phyloP scores from a whole-genome alignment of 1,140 invertebrate genomes.

The Sesamia nonagrioides region DNA sequence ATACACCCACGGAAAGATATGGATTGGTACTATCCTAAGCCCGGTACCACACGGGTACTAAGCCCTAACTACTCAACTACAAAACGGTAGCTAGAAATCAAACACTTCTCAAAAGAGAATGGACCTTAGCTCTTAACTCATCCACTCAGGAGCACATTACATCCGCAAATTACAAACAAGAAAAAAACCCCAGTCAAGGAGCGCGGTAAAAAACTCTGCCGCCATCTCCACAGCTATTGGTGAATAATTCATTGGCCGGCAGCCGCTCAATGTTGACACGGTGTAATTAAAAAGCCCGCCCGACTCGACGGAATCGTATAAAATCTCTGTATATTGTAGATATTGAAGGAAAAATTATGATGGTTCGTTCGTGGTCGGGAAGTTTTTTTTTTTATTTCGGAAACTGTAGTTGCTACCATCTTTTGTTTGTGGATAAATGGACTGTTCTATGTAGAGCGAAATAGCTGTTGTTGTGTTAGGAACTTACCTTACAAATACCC shows the following conservation, averaged over 20 bases:
- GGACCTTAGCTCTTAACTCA: constrained; percentile 21
- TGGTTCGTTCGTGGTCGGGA: constrained; percentile 17
- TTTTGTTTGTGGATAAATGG: background rate
- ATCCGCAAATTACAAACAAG: constrained; percentile 50
- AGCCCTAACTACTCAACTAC: too few species aligned
- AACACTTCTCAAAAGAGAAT: constrained; percentile 34
- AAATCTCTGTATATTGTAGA: constrained; percentile 51
- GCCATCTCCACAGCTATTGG: constrained; percentile 44
- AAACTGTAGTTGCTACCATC: background rate
- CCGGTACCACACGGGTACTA: too few species aligned
- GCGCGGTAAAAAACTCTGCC: constrained; percentile 41
- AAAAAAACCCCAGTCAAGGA: constrained; percentile 46
- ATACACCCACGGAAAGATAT: too few species aligned
- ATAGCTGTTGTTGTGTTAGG: background rate
- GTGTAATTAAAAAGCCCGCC: constrained; percentile 76
- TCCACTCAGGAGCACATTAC: constrained; percentile 57
- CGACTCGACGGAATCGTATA: constrained; percentile 48
- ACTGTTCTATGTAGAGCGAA: background rate
- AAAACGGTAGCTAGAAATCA: too few species aligned
- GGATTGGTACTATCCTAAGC: too few species aligned
- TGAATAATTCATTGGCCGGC: constrained; percentile 73
- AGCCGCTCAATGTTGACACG: constrained; percentile 67
- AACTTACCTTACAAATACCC: too few species aligned
- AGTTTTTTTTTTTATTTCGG: constrained; percentile 9
- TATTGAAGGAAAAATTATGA: constrained; percentile 54